Percentiles rank a stretch among this genome's conserved stretches.
These are phyloP conservation scores for Moxostoma hubbsi DNA, from an alignment of 2,797 vertebrate species.

Conservation along the genomic window DNA sequence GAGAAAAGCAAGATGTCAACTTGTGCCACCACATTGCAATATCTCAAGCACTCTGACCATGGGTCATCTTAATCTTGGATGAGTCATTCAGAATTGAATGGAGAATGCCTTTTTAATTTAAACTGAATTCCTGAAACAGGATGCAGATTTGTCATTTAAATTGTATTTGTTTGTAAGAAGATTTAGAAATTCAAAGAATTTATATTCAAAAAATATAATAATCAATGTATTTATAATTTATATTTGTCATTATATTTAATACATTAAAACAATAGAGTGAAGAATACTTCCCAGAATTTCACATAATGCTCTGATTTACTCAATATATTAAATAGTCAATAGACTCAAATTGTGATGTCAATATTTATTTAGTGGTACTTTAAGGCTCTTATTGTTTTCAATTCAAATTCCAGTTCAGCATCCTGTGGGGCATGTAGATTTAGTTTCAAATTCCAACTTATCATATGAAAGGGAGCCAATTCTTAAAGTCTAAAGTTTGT, in stretches of 20 bases:
- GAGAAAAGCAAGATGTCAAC: slow-evolving; percentile 90
- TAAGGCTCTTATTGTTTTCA: neutral
- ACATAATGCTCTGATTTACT: neutral
- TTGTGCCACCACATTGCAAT: slow-evolving; percentile 84
- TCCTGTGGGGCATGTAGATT: neutral
- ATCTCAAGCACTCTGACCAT: slow-evolving; percentile 41
- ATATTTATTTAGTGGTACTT: neutral
- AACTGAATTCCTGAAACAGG: neutral
- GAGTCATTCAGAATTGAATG: neutral
- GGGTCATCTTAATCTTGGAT: slow-evolving; percentile 19
- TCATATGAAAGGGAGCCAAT: neutral
- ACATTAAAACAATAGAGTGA: neutral
- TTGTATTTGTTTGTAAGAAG: no score
- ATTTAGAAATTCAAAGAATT: no score
- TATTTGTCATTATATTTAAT: neutral
- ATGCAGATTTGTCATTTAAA: neutral
- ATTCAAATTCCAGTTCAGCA: neutral
- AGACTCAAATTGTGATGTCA: neutral
- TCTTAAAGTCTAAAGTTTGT: neutral
- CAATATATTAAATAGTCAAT: no score
- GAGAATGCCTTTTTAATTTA: neutral
- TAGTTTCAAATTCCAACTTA: neutral
- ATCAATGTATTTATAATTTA: no score
- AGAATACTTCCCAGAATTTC: neutral
- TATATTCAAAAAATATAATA: no score